Evolutionary conservation across 2,113 vertebrate species (phyloP), one percentile per base, ranked within the genome.

Genomic region (Pionites leucogaster): DNA sequence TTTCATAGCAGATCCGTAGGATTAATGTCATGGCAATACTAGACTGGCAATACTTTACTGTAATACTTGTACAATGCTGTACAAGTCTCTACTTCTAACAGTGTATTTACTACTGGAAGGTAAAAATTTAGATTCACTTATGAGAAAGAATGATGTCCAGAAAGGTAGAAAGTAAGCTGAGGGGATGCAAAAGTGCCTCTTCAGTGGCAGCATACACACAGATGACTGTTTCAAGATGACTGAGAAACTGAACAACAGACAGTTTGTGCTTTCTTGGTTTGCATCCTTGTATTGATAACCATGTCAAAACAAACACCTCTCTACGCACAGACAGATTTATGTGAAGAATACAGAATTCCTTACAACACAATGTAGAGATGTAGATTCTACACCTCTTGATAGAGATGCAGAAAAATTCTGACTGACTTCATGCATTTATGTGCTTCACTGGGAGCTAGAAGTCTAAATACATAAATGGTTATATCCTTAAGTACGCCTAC

Each of bases 251-350:
- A 86, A 70, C 1, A 24, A 64, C 49, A 64, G 46, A 23, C 52
- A 57, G 44, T 9, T 68, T 65, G 86, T 6, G 25, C 25, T 46
- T 63, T 53, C 65, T 82, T 82, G 52, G 33, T 82, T 91, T 2
- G 3, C 81, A 74, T 78, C 84, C 59, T 64, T 59, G 63, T 42
- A 68, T 3, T 79, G 90, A 95, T 78, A 67, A 29, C 50, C 35
- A 22, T 16, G 87, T 94, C 84, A 96, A 95, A 95, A 91, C 81
- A 94, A 95, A 91, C 93, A 84, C 65, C 35, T 75, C 79, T 46
- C 69, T 70, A 49, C 64, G 47, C 4, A 5, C 59, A 90, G 67
- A 55, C 37, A 84, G 65, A 37, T 47, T 89, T 59, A 13, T 12
- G 69, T 4, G 44, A 63, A 65, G 33, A 76, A 70, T 16, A 46